phyloP scores from a whole-genome alignment of 2,113 vertebrate genomes.

The Pelvicachromis taeniatus region DNA sequence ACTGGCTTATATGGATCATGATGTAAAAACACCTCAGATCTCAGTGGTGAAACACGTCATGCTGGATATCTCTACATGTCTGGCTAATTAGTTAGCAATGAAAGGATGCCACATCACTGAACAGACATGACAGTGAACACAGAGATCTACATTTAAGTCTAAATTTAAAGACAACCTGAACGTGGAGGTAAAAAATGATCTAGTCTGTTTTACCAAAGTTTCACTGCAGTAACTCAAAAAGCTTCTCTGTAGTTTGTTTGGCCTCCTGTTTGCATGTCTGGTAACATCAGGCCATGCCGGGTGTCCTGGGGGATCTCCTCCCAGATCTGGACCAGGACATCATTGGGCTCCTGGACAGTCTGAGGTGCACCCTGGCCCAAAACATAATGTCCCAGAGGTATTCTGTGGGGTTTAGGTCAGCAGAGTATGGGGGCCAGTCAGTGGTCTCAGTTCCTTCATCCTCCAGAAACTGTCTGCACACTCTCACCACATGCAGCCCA shows the following conservation, averaged over 20 bases:
- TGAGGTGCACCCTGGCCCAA: too few relatives aligned
- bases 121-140: not conserved
- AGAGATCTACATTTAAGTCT: too few relatives aligned
- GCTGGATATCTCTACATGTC: not conserved
- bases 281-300: not conserved
- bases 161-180: not conserved
- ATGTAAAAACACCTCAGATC: not conserved
- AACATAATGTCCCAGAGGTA: too few relatives aligned
- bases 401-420: too few relatives aligned
- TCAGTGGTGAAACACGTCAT: not conserved
- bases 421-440: too few relatives aligned
- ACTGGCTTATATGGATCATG: not conserved
- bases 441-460: not conserved
- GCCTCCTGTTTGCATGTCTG: not conserved
- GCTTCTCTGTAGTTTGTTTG: not conserved
- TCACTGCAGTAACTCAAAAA: not conserved
- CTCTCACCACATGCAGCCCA: not conserved
- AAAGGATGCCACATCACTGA: not conserved
- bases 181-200: not conserved
- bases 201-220: not conserved
- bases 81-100: not conserved
- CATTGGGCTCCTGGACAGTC: too few relatives aligned
- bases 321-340: too few relatives aligned
- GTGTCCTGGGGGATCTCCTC: too few relatives aligned
- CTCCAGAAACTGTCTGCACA: not conserved